These are phyloP conservation scores for Picathartes gymnocephalus DNA, from an alignment of 2,113 vertebrate genomes.

Conservation along the genomic window DNA sequence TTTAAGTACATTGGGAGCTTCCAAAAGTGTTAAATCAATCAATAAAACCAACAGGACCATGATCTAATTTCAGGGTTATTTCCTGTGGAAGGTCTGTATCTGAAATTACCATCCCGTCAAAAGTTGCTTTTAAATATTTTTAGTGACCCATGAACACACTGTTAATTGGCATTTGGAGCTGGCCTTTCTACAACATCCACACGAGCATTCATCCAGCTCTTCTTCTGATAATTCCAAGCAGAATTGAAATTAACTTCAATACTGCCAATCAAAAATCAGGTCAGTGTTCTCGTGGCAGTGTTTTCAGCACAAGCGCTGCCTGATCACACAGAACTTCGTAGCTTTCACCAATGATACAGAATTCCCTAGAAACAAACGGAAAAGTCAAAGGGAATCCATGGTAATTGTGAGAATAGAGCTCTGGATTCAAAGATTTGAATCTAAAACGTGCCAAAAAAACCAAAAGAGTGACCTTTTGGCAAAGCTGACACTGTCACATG, in stretches of 20 bases:
- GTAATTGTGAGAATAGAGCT: neutral
- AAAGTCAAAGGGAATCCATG: neutral
- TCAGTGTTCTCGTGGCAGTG: neutral
- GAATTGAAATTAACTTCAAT: neutral
- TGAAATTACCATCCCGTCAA: neutral
- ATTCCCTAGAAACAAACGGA: neutral
- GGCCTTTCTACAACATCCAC: neutral
- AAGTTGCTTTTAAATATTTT: neutral
- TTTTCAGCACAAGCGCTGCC: neutral
- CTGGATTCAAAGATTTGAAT: neutral
- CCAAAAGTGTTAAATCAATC: neutral
- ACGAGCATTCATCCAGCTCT: neutral
- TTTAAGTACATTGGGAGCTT: neutral
- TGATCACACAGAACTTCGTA: accelerated
- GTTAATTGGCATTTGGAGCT: neutral
- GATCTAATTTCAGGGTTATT: neutral
- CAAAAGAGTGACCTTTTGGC: neutral
- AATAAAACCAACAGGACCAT: neutral
- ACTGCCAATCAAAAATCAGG: neutral
- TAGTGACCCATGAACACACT: accelerated
- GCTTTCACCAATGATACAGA: neutral
- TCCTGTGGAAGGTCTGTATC: neutral
- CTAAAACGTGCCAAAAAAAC: neutral
- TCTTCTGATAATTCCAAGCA: neutral
- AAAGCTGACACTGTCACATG: neutral